Evolutionary conservation across 2,797 vertebrate species (phyloP).

Genomic region (Hyperoplus lanceolatus): DNA sequence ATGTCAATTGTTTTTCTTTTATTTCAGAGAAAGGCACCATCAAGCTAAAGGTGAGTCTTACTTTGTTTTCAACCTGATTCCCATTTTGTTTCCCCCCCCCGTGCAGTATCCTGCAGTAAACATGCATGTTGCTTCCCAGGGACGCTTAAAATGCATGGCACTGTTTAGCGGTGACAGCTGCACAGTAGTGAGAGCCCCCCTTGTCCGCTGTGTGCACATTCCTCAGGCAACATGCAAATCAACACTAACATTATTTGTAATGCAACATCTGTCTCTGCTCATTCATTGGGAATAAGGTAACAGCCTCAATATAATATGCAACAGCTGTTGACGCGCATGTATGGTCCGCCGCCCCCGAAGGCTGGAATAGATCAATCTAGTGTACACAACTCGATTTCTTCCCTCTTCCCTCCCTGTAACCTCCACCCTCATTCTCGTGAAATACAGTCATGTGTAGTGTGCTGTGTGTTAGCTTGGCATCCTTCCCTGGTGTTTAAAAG

Average conservation of each 20-base stretch:
- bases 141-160: constrained; percentile 46
- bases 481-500: constrained; percentile 42
- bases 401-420: constrained; percentile 61
- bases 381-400: constrained; percentile 71
- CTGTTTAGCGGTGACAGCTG: constrained; percentile 73
- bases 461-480: constrained; percentile 55
- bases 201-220: constrained; percentile 72
- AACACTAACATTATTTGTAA: constrained; percentile 79
- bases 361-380: constrained; percentile 82
- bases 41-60: constrained; percentile 91
- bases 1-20: constrained; percentile 63
- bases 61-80: constrained; percentile 11
- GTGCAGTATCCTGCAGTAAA: constrained; percentile 6
- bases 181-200: constrained; percentile 74
- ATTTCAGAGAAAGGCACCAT: constrained; percentile 93
- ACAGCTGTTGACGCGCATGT: constrained; percentile 83
- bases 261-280: constrained; percentile 83
- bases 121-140: constrained; percentile 33
- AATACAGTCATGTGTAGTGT: constrained; percentile 60
- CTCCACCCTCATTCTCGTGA: constrained; percentile 72
- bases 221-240: constrained; percentile 80
- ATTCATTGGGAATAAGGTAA: constrained; percentile 84
- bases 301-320: constrained; percentile 79
- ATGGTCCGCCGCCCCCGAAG: constrained; percentile 75
- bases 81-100: constrained; percentile 16